Evolutionary conservation across 2,113 vertebrate species (phyloP).

Genomic region (Clupea harengus): DNA sequence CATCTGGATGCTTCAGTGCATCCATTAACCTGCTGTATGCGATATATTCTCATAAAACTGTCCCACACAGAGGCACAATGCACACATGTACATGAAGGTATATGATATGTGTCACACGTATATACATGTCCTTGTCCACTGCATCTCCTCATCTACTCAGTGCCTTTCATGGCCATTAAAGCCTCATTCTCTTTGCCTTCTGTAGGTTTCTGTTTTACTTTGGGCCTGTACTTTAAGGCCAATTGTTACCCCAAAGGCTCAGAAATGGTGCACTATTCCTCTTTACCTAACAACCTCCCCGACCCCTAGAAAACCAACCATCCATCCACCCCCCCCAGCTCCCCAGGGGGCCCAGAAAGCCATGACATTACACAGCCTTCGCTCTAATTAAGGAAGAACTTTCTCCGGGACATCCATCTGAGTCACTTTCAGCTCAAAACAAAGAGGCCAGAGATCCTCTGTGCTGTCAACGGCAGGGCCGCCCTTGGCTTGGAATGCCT

Average conservation of each 20-base stretch:
- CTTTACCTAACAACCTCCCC: not conserved
- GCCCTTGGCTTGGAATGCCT: constrained; percentile 35
- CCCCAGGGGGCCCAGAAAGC: constrained; percentile 28
- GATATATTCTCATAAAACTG: not conserved
- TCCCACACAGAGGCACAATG: not conserved
- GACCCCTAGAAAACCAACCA: constrained; percentile 2
- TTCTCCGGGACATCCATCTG: constrained; percentile 49
- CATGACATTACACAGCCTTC: constrained; percentile 49
- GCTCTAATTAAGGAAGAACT: constrained; percentile 52
- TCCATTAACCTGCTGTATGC: not conserved
- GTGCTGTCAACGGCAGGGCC: constrained; percentile 57
- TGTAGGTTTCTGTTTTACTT: not conserved
- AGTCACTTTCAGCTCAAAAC: constrained; percentile 48
- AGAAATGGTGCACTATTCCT: not conserved
- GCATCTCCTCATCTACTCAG: not conserved
- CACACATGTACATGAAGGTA: too few relatives aligned
- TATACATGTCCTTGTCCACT: too few relatives aligned
- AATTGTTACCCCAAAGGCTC: constrained; percentile 11
- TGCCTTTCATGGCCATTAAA: not conserved
- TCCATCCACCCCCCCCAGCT: constrained; percentile 22
- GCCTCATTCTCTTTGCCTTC: not conserved
- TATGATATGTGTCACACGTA: too few relatives aligned
- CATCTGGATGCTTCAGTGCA: not conserved
- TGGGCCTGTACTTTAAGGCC: not conserved
- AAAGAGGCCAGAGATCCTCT: constrained; percentile 50